These are phyloP conservation scores for Drosophila oshimai DNA, from an alignment of 1,140 invertebrate genomes.

Conservation along the genomic window DNA sequence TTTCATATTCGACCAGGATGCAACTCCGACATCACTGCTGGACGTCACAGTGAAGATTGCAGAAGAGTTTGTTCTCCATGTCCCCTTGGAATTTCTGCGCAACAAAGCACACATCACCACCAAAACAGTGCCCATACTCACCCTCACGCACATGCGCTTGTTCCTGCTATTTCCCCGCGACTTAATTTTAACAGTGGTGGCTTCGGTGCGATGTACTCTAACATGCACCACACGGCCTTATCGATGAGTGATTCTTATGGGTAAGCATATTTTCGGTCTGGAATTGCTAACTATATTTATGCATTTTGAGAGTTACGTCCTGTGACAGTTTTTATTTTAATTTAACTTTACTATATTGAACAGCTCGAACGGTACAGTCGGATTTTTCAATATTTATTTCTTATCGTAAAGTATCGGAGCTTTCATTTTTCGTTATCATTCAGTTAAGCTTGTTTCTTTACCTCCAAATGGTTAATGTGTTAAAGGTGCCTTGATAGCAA, in stretches of 20 bases:
- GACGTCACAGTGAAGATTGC: conserved; percentile 18
- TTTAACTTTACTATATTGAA: too few species aligned
- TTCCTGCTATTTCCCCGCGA: conserved; percentile 71
- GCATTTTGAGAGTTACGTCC: too few species aligned
- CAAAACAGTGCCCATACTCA: conserved; percentile 40
- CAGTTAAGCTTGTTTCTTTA: too few species aligned
- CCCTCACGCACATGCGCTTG: conserved; percentile 53
- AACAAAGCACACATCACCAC: conserved; percentile 22
- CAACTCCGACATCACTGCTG: not conserved
- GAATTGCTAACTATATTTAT: too few species aligned
- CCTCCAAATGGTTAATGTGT: too few species aligned
- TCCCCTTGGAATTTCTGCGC: conserved; percentile 27
- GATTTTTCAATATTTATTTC: too few species aligned
- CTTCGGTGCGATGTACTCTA: conserved; percentile 78
- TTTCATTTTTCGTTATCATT: too few species aligned
- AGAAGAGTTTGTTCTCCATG: conserved; percentile 24
- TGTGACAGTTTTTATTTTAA: too few species aligned
- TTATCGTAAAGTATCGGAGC: too few species aligned
- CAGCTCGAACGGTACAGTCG: too few species aligned
- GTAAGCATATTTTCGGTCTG: conserved; percentile 46
- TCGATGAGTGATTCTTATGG: conserved; percentile 76
- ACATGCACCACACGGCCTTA: conserved; percentile 69
- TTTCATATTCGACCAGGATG: conserved; percentile 3
- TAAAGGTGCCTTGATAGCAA: too few species aligned
- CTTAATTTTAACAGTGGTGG: conserved; percentile 70